Evolutionary conservation across 1,140 invertebrate genomes (phyloP).

Genomic region (Portunus trituberculatus): DNA sequence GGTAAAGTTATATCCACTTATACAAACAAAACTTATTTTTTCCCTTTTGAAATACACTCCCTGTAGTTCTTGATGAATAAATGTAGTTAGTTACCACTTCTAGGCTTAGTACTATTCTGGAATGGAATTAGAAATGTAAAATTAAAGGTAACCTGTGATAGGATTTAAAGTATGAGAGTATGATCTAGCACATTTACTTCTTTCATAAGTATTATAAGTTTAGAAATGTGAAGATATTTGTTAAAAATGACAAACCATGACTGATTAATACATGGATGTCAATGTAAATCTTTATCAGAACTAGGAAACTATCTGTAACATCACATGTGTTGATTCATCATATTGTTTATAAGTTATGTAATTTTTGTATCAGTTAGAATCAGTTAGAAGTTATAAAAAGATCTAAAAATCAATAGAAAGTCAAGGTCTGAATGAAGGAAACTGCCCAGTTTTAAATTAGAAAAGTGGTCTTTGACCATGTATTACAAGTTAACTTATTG

Average conservation of each 20-base stretch:
- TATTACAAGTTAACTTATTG: conserved; percentile 1
- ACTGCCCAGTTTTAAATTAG: background rate
- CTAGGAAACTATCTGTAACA: background rate
- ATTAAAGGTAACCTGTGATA: conserved; percentile 9
- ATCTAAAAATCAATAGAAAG: background rate
- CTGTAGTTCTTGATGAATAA: background rate
- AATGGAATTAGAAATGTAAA: background rate
- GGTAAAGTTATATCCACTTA: background rate
- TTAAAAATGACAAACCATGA: background rate
- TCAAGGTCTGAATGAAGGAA: background rate
- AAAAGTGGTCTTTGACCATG: background rate
- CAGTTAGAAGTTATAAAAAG: background rate
- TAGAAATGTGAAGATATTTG: background rate
- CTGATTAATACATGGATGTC: background rate
- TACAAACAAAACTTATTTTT: background rate
- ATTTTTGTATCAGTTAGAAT: background rate
- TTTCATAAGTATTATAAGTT: background rate
- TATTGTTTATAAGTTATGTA: background rate
- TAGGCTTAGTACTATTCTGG: background rate
- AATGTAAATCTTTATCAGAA: background rate
- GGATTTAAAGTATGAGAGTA: background rate
- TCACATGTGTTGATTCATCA: background rate
- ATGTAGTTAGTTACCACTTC: background rate
- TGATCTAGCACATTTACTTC: background rate
- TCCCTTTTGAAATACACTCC: background rate